Conservation (phyloP, 2,113 vertebrate species). For the Caretta caretta region DNA sequence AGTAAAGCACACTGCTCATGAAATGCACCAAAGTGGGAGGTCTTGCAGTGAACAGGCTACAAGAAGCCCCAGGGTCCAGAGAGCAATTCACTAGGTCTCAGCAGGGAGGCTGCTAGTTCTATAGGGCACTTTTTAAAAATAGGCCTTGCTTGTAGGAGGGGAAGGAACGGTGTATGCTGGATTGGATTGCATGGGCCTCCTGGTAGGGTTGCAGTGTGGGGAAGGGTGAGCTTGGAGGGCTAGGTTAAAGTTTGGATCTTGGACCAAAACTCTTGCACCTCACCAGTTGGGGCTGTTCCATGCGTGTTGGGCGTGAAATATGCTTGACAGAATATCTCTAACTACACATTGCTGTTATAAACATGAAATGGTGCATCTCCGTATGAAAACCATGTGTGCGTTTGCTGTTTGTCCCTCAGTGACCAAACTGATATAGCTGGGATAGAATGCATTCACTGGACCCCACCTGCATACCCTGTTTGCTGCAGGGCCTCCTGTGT, state of each 20-base stretch:
- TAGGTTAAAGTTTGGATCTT: constrained; percentile 1
- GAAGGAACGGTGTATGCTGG: constrained; percentile 6
- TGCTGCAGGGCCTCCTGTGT: not conserved
- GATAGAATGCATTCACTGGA: not conserved
- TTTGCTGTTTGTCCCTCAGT: not conserved
- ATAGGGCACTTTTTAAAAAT: constrained; percentile 46
- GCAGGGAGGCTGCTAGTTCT: constrained; percentile 62
- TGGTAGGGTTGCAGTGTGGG: not conserved
- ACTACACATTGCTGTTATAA: not conserved
- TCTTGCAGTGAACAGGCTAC: constrained; percentile 51
- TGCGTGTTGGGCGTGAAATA: not conserved
- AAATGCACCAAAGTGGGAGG: constrained; percentile 75
- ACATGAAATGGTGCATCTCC: not conserved
- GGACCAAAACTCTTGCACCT: not conserved
- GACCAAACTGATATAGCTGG: not conserved
- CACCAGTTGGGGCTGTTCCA: not conserved
- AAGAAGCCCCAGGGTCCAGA: constrained; percentile 54
- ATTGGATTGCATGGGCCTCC: not conserved
- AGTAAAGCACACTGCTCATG: constrained; percentile 67
- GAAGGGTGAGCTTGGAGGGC: not conserved
- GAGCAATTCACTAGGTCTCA: constrained; percentile 60
- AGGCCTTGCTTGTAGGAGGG: constrained; percentile 40
- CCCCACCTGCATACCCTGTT: not conserved
- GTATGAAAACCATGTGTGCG: not conserved
- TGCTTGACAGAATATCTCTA: not conserved